Percentiles rank a stretch among this genome's conserved stretches.
Conservation (phyloP, 2,888 invertebrate genomes). For the Cataglyphis altisquamis region DNA sequence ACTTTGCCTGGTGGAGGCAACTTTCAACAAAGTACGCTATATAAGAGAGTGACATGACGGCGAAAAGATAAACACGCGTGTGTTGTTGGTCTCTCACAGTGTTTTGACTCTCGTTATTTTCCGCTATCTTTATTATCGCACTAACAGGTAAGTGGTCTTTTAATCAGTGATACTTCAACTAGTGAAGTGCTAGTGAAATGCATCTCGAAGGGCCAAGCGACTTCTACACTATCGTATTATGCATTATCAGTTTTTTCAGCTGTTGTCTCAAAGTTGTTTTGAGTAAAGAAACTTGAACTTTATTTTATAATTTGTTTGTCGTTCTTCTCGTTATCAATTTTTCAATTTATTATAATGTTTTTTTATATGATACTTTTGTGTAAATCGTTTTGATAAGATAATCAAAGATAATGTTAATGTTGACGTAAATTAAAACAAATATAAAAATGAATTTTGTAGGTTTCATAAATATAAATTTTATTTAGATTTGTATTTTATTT, state of each 20-base stretch:
- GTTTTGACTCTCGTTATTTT: conserved; percentile 63
- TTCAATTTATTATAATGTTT: not conserved
- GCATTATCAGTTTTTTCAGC: not conserved
- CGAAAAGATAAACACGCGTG: conserved; percentile 84
- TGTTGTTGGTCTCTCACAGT: conserved; percentile 79
- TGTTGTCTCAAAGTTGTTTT: not conserved
- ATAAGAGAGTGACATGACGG: conserved; percentile 84
- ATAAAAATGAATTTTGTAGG: not conserved
- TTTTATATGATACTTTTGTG: not conserved
- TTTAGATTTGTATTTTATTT: conserved; percentile 8
- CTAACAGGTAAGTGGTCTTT: conserved; percentile 73
- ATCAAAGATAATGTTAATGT: not conserved
- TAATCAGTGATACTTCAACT: conserved; percentile 19
- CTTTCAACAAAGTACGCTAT: conserved; percentile 85
- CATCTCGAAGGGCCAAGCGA: not conserved
- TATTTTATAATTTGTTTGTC: not conserved
- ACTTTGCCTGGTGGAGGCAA: conserved; percentile 82
- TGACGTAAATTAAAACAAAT: conserved; percentile 5
- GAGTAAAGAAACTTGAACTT: not conserved
- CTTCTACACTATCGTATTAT: not conserved
- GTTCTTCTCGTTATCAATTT: not conserved
- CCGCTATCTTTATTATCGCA: conserved; percentile 71
- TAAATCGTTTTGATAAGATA: not conserved
- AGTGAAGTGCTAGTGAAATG: conserved; percentile 7
- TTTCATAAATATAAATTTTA: not conserved